Evolutionary conservation across 2,888 invertebrate species (phyloP).

Genomic region (Athalia cordata): DNA sequence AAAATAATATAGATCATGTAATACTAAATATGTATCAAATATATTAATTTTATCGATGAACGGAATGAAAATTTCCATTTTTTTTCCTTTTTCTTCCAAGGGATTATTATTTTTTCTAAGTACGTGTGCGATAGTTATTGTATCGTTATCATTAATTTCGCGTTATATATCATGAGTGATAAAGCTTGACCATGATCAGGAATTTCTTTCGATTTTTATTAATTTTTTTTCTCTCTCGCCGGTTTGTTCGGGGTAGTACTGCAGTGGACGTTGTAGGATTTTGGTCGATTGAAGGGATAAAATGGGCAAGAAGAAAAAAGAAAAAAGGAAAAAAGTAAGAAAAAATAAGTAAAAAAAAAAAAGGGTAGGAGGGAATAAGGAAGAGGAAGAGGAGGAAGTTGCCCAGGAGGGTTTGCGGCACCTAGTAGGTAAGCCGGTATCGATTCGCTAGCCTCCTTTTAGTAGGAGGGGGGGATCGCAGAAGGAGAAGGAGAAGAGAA

Average conservation of each 20-base stretch:
- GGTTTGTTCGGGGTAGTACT: background rate
- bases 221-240: constrained; percentile 3
- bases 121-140: too few species aligned
- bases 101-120: too few species aligned
- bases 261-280: too few species aligned
- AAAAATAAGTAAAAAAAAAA: constrained; percentile 20
- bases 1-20: too few species aligned
- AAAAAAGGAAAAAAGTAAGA: constrained; percentile 38
- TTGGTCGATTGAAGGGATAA: too few species aligned
- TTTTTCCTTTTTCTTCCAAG: constrained; percentile 5
- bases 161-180: too few species aligned
- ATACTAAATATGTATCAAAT: too few species aligned
- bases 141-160: too few species aligned
- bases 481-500: constrained; percentile 39
- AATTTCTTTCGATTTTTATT: constrained; percentile 1
- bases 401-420: background rate
- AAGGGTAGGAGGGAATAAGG: background rate
- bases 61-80: background rate
- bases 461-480: constrained; percentile 34
- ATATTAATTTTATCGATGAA: too few species aligned
- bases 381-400: background rate
- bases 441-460: constrained; percentile 40
- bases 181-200: too few species aligned
- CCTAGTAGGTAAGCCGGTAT: constrained; percentile 42
- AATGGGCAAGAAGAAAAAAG: constrained; percentile 35